These are phyloP conservation scores for Murina feae DNA, from an alignment of 2,113 vertebrate genomes.

Conservation along the genomic window DNA sequence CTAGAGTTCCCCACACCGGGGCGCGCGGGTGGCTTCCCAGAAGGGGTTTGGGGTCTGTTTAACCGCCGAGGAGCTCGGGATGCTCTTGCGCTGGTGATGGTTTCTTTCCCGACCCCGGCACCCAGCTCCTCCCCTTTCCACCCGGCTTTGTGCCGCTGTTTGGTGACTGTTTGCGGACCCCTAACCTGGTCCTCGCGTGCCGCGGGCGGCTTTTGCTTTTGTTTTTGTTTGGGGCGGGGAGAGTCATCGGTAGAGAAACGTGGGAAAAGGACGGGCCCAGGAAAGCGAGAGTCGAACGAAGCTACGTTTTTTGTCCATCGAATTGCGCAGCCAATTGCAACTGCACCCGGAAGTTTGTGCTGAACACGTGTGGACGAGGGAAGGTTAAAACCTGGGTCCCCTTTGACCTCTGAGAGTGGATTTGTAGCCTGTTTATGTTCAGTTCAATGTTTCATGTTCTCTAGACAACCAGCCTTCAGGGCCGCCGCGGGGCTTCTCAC, in stretches of 20 bases:
- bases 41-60: slow-evolving; percentile 14
- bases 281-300: slow-evolving; percentile 24
- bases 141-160: slow-evolving; percentile 59
- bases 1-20: neutral
- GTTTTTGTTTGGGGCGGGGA: neutral
- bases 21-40: neutral
- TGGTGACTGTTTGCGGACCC: slow-evolving; percentile 58
- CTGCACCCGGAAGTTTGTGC: slow-evolving; percentile 88
- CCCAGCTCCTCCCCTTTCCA: slow-evolving; percentile 64
- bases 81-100: slow-evolving; percentile 30
- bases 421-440: neutral
- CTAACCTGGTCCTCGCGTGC: slow-evolving; percentile 40
- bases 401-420: slow-evolving; percentile 60
- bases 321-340: slow-evolving; percentile 78
- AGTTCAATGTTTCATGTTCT: neutral
- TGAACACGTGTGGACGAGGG: slow-evolving; percentile 81
- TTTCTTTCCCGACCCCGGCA: slow-evolving; percentile 47
- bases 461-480: neutral
- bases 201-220: too few relatives aligned
- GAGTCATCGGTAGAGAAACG: slow-evolving; percentile 22
- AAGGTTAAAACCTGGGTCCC: slow-evolving; percentile 59
- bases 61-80: slow-evolving; percentile 19
- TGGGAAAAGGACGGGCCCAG: neutral
- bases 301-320: slow-evolving; percentile 51
- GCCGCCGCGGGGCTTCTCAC: neutral